Base-by-base conservation (phyloP, 2,888 invertebrate species). In the Agrochola lota region DNA sequence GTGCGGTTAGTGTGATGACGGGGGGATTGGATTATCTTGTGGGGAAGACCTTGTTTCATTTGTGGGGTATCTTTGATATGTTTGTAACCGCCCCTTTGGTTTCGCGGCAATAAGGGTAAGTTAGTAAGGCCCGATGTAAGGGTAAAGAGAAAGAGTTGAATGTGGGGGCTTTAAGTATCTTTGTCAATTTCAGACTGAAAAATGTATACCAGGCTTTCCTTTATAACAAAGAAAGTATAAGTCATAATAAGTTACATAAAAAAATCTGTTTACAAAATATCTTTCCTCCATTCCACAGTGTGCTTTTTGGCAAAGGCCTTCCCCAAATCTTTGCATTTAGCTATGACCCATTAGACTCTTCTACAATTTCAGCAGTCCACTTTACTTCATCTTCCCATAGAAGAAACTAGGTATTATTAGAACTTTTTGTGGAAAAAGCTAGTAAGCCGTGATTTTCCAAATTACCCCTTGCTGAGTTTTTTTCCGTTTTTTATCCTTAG, bases 1-100 rank as follows among this genome's bases (percentile, higher is more conserved):
- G 96, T 96, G 96, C 94, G 96, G 96, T 91, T 84, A 77, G 63
- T 69, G 63, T 72, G 93, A 89, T 81, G 78, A 77, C 68, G 83
- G 74, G 66, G 55, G 74, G 85, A 81, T 83, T 70, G 78, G 78
- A 87, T 85, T 87, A 87, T 85, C 77, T 88, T 66, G 78, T 78
- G 46, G 57, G 63, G 66, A 74, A 72, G 75, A 69, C 52, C 77
- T 79, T 40, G 57, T 84, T 88, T 87, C 62, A 78, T 63, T 74
- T 35, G 68, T 69, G 59, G 12, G 62, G 70, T 26, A 17, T 62
- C 49, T 78, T 72, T 72, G 43, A 71, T 30, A 7, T 60, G 63
- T 15, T 66, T 23, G 77, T 35, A 23, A 20, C 26, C 35, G 9
- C 30, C 66, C 23, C 52, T 7, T 57, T 6, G 15, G 15, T 80